These are phyloP conservation scores for Phylloscopus whistleri DNA, from an alignment of 2,113 vertebrate species.

Conservation along the genomic window DNA sequence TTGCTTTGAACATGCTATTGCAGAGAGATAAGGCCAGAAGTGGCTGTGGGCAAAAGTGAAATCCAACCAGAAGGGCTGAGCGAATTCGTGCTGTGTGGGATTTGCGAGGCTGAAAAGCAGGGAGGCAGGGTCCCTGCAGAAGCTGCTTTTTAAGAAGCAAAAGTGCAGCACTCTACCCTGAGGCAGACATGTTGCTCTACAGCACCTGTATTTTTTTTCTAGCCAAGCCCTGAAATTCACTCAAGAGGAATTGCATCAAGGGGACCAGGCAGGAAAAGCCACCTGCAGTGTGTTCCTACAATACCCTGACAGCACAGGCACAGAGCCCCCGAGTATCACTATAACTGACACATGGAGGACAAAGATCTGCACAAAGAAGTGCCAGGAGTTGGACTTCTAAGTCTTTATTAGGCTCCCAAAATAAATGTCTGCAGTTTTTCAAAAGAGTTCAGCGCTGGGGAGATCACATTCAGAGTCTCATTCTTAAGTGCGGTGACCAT, in stretches of 20 bases:
- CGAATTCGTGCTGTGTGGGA: fast-evolving
- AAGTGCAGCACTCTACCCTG: background rate
- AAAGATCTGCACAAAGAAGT: background rate
- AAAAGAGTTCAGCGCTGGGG: background rate
- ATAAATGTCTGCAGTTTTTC: background rate
- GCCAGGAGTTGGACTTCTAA: background rate
- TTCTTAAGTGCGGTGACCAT: background rate
- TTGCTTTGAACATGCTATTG: background rate
- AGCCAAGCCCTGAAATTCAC: background rate
- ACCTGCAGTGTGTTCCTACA: background rate
- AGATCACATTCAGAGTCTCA: background rate
- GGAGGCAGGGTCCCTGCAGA: background rate
- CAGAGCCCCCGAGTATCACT: background rate
- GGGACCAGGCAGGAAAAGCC: background rate
- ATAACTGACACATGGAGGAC: background rate
- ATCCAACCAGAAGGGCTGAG: background rate
- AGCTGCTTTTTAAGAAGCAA: background rate
- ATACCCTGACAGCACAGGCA: background rate
- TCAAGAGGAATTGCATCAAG: background rate
- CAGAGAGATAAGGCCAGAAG: background rate
- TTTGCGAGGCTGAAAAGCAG: background rate
- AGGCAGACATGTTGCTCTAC: background rate
- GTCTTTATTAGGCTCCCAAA: background rate
- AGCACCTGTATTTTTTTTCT: background rate
- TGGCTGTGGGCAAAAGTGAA: background rate